Evolutionary conservation across 64 coral and sea anemone species (phyloP).

Genomic region (Hydrozoanthus tunicans): DNA sequence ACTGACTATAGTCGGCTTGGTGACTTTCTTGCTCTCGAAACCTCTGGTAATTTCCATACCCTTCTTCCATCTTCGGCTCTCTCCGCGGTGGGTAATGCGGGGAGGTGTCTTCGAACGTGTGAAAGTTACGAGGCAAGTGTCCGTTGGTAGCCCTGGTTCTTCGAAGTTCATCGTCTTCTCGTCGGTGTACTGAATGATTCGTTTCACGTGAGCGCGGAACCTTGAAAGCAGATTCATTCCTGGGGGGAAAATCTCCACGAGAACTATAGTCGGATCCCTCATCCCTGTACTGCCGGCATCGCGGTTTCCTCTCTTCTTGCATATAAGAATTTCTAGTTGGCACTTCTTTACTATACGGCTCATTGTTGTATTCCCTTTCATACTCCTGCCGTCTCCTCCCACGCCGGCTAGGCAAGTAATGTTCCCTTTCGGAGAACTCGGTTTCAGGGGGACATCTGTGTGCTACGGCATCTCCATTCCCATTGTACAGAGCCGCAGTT

Average conservation of each 20-base stretch:
- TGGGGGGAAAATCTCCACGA: neutral
- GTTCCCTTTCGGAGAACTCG: neutral
- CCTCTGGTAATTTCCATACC: constrained; percentile 4
- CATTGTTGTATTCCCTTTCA: neutral
- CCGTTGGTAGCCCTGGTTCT: neutral
- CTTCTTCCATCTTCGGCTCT: neutral
- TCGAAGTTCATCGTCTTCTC: neutral
- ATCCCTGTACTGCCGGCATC: constrained; percentile 8
- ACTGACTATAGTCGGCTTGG: constrained; percentile 8
- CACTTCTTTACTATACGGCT: neutral
- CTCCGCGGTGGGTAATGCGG: neutral
- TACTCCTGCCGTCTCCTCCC: constrained; percentile 13
- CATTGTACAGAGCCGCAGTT: neutral
- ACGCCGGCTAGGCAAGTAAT: neutral
- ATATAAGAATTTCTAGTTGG: neutral
- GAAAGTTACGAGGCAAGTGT: neutral
- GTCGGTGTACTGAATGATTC: neutral
- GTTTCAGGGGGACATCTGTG: neutral
- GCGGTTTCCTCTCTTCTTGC: neutral
- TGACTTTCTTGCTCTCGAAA: constrained; percentile 3
- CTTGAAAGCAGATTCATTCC: constrained; percentile 35
- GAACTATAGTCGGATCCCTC: neutral
- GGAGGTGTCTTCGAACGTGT: neutral
- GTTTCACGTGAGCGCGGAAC: neutral
- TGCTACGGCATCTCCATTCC: neutral